Conservation (phyloP, 2,797 vertebrate species). For the Triplophysa yarkandensis region DNA sequence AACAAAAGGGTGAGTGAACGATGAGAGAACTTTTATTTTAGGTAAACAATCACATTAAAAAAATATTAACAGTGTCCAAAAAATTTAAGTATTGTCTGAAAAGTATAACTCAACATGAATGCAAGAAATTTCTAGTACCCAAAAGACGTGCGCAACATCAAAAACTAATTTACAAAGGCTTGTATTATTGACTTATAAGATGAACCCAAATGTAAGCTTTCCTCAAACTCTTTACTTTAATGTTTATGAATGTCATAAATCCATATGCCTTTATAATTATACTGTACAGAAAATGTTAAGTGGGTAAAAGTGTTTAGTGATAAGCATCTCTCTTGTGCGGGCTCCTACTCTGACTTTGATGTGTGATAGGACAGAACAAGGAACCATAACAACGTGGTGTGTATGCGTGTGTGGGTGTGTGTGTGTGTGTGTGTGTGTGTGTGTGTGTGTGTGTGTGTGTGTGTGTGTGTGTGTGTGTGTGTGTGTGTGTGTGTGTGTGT, state of each 20-base stretch:
- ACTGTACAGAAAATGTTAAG: background rate
- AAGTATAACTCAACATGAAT: background rate
- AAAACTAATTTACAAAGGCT: background rate
- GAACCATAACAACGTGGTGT: slow-evolving; percentile 56
- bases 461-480: slow-evolving; percentile 30
- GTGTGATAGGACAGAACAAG: slow-evolving; percentile 61
- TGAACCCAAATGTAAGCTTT: slow-evolving; percentile 2
- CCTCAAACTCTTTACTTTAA: slow-evolving; percentile 6
- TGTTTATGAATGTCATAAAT: slow-evolving; percentile 8
- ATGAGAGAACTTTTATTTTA: too few species aligned
- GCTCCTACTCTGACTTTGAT: slow-evolving; percentile 59
- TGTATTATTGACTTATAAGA: too few species aligned
- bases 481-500: slow-evolving; percentile 13
- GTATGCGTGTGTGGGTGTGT: too few species aligned
- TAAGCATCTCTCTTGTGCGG: slow-evolving; percentile 20
- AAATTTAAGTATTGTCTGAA: background rate
- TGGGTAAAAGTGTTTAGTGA: slow-evolving; percentile 13
- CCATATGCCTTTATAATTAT: slow-evolving; percentile 4
- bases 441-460: slow-evolving; percentile 29
- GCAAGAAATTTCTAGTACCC: background rate
- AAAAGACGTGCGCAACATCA: background rate
- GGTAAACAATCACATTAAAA: too few species aligned
- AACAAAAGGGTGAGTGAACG: too few species aligned
- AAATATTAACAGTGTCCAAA: too few species aligned
- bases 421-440: slow-evolving; percentile 5